A percentile compares a stretch with the other conserved stretches of the same genome.
Evolutionary conservation across 2,888 invertebrate genomes (phyloP).

Genomic region (Eugnorisma glareosa): DNA sequence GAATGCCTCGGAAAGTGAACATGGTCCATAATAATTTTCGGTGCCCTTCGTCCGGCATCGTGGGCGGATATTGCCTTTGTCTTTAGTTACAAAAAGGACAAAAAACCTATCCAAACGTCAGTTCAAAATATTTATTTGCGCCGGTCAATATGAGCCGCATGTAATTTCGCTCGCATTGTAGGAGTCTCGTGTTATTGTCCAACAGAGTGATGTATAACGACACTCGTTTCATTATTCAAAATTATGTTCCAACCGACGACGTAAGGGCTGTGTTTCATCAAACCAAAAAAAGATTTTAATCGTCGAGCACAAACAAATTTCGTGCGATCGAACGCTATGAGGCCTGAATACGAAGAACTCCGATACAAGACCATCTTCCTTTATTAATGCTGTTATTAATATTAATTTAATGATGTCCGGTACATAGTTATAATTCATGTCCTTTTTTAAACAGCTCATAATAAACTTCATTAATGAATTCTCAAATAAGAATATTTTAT

Average conservation of each 20-base stretch:
- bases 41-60: conserved; percentile 83
- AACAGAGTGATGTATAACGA: conserved; percentile 79
- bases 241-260: conserved; percentile 73
- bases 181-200: conserved; percentile 81
- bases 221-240: conserved; percentile 79
- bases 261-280: conserved; percentile 64
- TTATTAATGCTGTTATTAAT: conserved; percentile 62
- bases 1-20: conserved; percentile 87
- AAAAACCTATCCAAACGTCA: conserved; percentile 83
- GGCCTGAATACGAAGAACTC: conserved; percentile 58
- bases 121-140: conserved; percentile 86
- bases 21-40: conserved; percentile 87
- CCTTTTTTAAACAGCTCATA: conserved; percentile 50
- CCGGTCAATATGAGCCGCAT: conserved; percentile 80
- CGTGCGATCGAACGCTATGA: conserved; percentile 36
- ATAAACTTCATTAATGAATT: conserved; percentile 56
- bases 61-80: conserved; percentile 89
- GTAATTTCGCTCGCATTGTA: conserved; percentile 84
- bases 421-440: conserved; percentile 56
- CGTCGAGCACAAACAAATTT: conserved; percentile 58
- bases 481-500: conserved; percentile 53
- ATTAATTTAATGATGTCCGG: conserved; percentile 60
- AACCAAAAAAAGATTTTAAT: conserved; percentile 59
- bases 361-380: conserved; percentile 56
- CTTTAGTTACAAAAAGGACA: conserved; percentile 83